phyloP scores from a whole-genome alignment of 2,113 vertebrate genomes.

The Mobula birostris region DNA sequence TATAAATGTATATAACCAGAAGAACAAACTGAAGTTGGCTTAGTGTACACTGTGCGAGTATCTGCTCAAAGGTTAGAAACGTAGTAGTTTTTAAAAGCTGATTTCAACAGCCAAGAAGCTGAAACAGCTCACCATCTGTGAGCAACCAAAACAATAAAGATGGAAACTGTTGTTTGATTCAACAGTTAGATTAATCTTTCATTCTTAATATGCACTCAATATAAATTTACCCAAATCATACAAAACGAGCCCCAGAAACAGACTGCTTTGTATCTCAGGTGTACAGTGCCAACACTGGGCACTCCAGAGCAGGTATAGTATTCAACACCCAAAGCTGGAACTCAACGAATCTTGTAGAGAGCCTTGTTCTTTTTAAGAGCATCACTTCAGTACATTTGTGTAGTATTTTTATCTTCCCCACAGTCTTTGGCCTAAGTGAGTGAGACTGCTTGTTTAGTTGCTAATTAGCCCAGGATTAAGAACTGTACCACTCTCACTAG shows the following conservation, averaged over 20 bases:
- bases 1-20: no score
- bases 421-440: not conserved
- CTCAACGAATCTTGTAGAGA: no score
- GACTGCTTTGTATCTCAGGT: not conserved
- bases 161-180: not conserved
- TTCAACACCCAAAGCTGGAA: not conserved
- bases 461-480: not conserved
- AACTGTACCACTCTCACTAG: not conserved
- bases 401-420: not conserved
- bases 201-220: not conserved
- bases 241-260: not conserved
- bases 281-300: not conserved
- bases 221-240: not conserved
- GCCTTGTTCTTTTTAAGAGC: not conserved
- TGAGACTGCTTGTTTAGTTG: not conserved
- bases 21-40: not conserved
- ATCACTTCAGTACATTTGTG: not conserved
- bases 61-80: not conserved
- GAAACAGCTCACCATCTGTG: not conserved
- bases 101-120: not conserved
- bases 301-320: not conserved
- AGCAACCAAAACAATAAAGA: not conserved
- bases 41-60: not conserved
- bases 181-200: not conserved
- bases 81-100: not conserved